These are phyloP conservation scores for Sebastes trivittatus DNA, from an alignment of 2,797 vertebrate species.

Conservation along the genomic window DNA sequence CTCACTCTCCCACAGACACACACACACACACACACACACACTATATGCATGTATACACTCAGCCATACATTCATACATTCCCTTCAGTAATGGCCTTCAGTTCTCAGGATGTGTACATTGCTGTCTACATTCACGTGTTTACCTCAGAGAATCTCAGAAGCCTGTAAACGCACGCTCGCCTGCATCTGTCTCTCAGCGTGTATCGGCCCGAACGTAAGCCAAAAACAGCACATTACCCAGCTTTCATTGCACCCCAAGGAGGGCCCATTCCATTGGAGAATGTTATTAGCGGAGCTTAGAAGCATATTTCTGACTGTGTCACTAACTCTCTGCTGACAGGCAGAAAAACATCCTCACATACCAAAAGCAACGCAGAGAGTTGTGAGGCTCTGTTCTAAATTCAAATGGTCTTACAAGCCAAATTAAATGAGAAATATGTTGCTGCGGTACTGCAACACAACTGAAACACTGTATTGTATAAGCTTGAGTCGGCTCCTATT, in stretches of 20 bases:
- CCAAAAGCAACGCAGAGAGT: slow-evolving; percentile 16
- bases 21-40: background rate
- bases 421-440: slow-evolving; percentile 6
- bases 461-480: background rate
- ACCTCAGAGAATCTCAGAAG: slow-evolving; percentile 9
- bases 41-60: background rate
- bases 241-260: slow-evolving; percentile 67
- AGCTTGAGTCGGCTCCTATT: background rate
- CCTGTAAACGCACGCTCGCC: slow-evolving; percentile 14
- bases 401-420: background rate
- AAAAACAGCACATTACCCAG: slow-evolving; percentile 71
- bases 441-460: background rate
- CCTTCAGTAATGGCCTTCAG: slow-evolving; percentile 1
- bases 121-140: slow-evolving; percentile 13
- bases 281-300: slow-evolving; percentile 66
- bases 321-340: slow-evolving; percentile 57
- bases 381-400: background rate
- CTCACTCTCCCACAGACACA: background rate
- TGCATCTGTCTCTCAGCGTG: slow-evolving; percentile 57
- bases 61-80: background rate
- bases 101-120: background rate
- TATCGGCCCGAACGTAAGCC: slow-evolving; percentile 31
- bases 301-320: slow-evolving; percentile 65
- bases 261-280: slow-evolving; percentile 46
- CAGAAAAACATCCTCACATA: slow-evolving; percentile 48